Evolutionary conservation across 2,113 vertebrate genomes (phyloP), one percentile per base, ranked within the genome.

Genomic region (Phyllostomus discolor): DNA sequence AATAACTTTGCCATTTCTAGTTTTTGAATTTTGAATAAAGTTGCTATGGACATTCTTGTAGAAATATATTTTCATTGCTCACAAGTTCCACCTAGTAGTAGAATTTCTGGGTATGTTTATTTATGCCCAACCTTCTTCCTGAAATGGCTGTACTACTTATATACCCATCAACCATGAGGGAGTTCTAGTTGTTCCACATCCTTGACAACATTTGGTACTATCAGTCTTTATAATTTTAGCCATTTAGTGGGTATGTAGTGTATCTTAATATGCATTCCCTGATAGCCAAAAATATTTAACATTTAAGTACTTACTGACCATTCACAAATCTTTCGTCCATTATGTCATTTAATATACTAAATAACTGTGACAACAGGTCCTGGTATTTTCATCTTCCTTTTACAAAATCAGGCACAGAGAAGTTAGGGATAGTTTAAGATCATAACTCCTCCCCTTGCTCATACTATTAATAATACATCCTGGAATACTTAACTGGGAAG

Each of bases 401-500:
- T 93, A 50, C 14, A 78, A 81, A 81, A 90, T 54, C n/a, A 90
- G 46, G 52, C 12, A 66, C 0, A 87, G 54, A 19, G 35, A 92
- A 90, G 20, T 80, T 67, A 75, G 91, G 10, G n/a, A 33, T 12
- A 62, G 43, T 17, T 64, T 62, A 86, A 86, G 22, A 50, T 69
- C 41, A 31, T 3, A 79, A 35, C n/a, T 72, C 15, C 33, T 85
- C 57, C 10, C 28, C n/a, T 80, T 90, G n/a, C 28, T 81, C 26
- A 92, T 80, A 87, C 4, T 69, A 76, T 67, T 78, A 92, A 83
- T 33, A 91, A 50, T 52, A 72, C 35, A 80, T n/a, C 17, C 50
- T 83, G 91, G 87, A 90, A 94, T 41, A 87, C n/a, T 91, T 91
- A 91, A 59, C 50, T 76, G 16, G 35, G 28, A 87, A 94, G 67